phyloP scores from a whole-genome alignment of 2,797 vertebrate species.

The Taeniopygia guttata region DNA sequence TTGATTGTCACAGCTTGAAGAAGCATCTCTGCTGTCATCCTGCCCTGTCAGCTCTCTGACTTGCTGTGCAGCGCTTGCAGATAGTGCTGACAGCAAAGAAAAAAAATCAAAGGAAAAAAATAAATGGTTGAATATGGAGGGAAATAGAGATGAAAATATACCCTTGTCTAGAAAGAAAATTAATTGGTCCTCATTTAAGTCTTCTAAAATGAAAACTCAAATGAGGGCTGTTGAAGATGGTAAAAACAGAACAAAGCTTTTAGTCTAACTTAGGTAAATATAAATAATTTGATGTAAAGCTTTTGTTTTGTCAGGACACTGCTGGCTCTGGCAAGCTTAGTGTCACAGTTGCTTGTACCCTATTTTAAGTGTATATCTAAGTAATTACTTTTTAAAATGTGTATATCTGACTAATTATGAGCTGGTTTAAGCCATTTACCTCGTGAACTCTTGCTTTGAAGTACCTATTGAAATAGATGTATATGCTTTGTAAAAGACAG shows the following conservation, averaged over 20 bases:
- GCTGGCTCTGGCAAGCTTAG: background rate
- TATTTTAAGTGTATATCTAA: background rate
- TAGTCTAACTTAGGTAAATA: background rate
- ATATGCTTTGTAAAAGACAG: background rate
- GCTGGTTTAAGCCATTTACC: background rate
- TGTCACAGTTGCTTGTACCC: background rate
- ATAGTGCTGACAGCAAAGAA: background rate
- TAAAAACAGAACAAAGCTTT: background rate
- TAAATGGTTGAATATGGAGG: background rate
- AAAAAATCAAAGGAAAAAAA: background rate
- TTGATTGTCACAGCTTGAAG: background rate
- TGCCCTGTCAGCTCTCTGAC: background rate
- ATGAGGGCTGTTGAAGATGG: background rate
- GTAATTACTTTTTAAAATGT: background rate
- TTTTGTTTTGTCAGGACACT: background rate
- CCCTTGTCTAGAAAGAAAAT: background rate
- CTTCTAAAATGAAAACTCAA: background rate
- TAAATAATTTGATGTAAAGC: background rate
- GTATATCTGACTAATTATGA: background rate
- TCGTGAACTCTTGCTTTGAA: background rate
- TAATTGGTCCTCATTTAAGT: background rate
- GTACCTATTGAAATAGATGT: background rate
- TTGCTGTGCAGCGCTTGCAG: background rate
- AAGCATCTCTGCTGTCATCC: background rate
- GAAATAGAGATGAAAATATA: background rate